These are phyloP conservation scores for Plecturocebus donacophilus DNA, from an alignment of 2,113 vertebrate species.

Conservation along the genomic window DNA sequence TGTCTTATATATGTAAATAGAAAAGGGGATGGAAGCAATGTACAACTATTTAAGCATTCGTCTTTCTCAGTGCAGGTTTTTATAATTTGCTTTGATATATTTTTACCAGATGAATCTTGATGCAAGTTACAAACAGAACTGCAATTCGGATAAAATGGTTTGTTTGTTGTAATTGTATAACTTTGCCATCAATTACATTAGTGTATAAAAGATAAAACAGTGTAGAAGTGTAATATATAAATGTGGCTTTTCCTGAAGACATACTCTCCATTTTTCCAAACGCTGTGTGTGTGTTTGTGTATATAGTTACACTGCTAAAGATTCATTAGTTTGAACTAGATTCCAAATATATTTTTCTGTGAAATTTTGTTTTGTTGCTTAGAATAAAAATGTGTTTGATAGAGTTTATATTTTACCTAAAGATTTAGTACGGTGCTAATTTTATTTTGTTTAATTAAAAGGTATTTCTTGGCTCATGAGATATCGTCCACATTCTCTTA, in stretches of 20 bases:
- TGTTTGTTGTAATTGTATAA: not conserved
- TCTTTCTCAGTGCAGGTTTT: not conserved
- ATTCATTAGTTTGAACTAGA: not conserved
- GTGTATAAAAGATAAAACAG: not conserved
- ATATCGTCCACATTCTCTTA: not conserved
- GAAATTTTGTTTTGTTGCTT: not conserved
- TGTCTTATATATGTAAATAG: not conserved
- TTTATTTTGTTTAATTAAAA: conserved; percentile 38
- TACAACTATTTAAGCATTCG: not conserved
- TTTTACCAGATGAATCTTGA: conserved; percentile 29
- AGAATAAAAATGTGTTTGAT: conserved; percentile 7
- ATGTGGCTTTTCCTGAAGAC: conserved; percentile 16
- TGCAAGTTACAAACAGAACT: not conserved
- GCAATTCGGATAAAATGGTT: conserved; percentile 26
- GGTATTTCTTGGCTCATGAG: not conserved
- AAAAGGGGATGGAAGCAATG: not conserved
- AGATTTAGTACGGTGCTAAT: not conserved
- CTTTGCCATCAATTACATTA: not conserved
- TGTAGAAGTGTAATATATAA: not conserved
- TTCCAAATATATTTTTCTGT: conserved; percentile 2
- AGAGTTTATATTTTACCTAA: not conserved
- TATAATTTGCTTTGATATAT: conserved; percentile 38
- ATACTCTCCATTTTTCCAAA: not conserved
- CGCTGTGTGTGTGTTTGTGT: not conserved
- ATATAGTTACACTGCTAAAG: not conserved